phyloP scores from a whole-genome alignment of 2,113 vertebrate genomes.

The Polypterus bichir region DNA sequence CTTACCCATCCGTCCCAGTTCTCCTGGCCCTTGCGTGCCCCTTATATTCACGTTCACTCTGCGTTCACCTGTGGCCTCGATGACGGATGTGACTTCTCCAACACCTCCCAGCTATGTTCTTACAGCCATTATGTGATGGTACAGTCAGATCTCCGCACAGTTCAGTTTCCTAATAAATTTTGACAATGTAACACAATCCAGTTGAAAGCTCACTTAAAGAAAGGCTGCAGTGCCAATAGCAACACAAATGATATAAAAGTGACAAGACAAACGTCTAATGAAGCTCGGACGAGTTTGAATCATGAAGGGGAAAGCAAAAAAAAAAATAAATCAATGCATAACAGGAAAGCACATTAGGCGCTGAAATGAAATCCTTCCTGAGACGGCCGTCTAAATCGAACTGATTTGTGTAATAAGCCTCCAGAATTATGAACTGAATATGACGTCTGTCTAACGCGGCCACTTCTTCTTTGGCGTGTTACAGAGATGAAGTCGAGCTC shows the following conservation, averaged over 20 bases:
- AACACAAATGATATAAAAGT: neutral
- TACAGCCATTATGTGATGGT: too few relatives aligned
- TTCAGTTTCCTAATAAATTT: slow-evolving; percentile 7
- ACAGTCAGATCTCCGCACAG: neutral
- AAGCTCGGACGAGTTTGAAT: neutral
- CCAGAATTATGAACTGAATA: neutral
- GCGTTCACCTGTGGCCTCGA: too few relatives aligned
- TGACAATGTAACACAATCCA: slow-evolving; percentile 5
- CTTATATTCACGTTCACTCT: too few relatives aligned
- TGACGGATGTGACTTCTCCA: too few relatives aligned
- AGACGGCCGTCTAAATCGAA: neutral
- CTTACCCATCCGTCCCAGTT: too few relatives aligned
- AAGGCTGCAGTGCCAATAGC: neutral
- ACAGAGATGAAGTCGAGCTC: neutral
- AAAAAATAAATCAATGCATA: neutral
- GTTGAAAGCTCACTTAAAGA: neutral
- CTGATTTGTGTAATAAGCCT: neutral
- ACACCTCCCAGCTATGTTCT: too few relatives aligned
- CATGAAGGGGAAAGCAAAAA: neutral
- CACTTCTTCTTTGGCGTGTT: too few relatives aligned
- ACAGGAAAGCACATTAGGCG: neutral
- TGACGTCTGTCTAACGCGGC: too few relatives aligned
- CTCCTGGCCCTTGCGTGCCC: too few relatives aligned
- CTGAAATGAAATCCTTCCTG: neutral
- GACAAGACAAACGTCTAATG: neutral